These are phyloP conservation scores for Lineus longissimus DNA, from an alignment of 1,140 invertebrate species.

Conservation along the genomic window DNA sequence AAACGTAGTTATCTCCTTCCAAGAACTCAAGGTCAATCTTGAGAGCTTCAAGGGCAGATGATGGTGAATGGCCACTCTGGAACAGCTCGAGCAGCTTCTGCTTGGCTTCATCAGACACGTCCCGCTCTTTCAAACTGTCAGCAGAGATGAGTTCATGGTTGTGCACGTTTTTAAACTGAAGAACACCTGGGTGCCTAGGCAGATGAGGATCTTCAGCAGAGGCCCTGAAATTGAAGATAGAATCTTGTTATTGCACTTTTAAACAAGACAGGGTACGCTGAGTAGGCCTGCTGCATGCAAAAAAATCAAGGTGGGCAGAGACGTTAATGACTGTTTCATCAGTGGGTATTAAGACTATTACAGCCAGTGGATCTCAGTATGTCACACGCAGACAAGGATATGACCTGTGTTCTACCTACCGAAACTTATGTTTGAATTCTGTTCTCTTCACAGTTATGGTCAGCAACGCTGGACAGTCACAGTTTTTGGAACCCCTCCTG, in stretches of 20 bases:
- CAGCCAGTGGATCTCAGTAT: too few relatives aligned
- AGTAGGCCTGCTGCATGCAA: too few relatives aligned
- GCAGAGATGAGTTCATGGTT: not conserved
- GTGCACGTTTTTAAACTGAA: not conserved
- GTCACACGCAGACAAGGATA: too few relatives aligned
- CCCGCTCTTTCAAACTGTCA: not conserved
- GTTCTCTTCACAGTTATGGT: too few relatives aligned
- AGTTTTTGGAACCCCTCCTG: too few relatives aligned
- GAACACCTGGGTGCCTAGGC: not conserved
- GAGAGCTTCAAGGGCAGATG: not conserved
- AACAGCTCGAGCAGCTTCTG: not conserved
- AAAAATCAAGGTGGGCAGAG: too few relatives aligned
- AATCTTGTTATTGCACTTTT: not conserved
- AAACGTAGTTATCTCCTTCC: not conserved
- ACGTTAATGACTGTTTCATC: too few relatives aligned
- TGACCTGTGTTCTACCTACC: too few relatives aligned
- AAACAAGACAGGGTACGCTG: too few relatives aligned
- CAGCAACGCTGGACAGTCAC: too few relatives aligned
- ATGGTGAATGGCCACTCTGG: not conserved
- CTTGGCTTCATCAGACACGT: not conserved
- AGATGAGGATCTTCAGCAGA: not conserved
- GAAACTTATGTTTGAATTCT: too few relatives aligned
- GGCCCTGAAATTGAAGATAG: slow-evolving; percentile 1
- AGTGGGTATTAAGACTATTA: too few relatives aligned
- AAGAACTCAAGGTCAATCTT: not conserved